Base-by-base conservation (phyloP, 2,888 invertebrate species). In the Andrena bicolor region DNA sequence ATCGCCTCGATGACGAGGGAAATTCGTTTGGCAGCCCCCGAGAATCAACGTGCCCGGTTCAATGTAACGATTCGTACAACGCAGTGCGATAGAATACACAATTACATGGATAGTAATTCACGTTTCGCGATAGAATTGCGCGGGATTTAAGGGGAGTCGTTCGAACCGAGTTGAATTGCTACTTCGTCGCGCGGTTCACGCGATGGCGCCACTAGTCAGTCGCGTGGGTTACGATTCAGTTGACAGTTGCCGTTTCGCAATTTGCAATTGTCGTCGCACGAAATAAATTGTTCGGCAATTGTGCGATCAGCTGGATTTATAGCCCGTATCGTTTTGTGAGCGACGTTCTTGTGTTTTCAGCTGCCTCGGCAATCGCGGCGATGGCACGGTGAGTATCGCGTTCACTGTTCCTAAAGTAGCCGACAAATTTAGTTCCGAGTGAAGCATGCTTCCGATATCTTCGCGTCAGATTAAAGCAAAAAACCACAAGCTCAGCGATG, bases 141-240 rank as follows among this genome's bases (percentile, higher is more conserved):
- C 3, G 10, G 1, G 2, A 2, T 51, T 65, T 41, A 0, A 0
- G 60, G n/a, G 7, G 0, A 32, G 23, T 13, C 2, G n/a, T 20
- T n/a, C 7, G 23, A 28, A 5, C 4, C 7, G 7, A 51, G 8
- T 80, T 10, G 48, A 71, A 82, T 30, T 1, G 2, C 0, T 10
- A n/a, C 1, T 71, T 75, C 2, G 0, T 28, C 61, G 56, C 61
- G 70, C 82, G 60, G 64, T 53, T 10, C 23, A 1, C 7, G 28
- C 8, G 83, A 70, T 75, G 83, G 83, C 82, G 82, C 82, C 78
- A 84, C 72, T 8, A 20, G 2, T 8, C 32, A 51, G 28, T 28
- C 61, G 10, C 35, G 53, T 56, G 35, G 26, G 7, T n/a, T 41
- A 23, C 35, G 23, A 61, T 61, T 71, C n/a, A n/a, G 63, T 56